These are phyloP conservation scores for Vanacampus margaritifer DNA, from an alignment of 2,113 vertebrate genomes.

Conservation along the genomic window DNA sequence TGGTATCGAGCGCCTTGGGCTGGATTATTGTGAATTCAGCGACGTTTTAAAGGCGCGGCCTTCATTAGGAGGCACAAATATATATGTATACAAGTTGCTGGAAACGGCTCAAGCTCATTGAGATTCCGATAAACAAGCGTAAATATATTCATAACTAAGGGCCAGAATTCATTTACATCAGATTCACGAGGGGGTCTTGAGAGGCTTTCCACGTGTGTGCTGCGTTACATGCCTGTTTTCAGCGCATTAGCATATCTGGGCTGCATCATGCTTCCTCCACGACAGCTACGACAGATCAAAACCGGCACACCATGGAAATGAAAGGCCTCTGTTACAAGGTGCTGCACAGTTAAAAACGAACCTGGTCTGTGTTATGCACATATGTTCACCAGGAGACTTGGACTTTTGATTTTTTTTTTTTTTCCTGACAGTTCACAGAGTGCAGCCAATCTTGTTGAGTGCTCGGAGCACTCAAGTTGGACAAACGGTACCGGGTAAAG, in stretches of 20 bases:
- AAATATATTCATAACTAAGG: slow-evolving; percentile 49
- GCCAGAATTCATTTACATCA: slow-evolving; percentile 38
- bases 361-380: neutral
- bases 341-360: neutral
- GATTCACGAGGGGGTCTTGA: slow-evolving; percentile 29
- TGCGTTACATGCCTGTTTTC: slow-evolving; percentile 19
- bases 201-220: slow-evolving; percentile 6
- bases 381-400: neutral
- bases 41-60: slow-evolving; percentile 12
- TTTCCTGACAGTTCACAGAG: slow-evolving; percentile 1
- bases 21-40: slow-evolving; percentile 32
- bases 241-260: neutral
- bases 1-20: slow-evolving; percentile 33
- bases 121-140: slow-evolving; percentile 49
- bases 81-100: slow-evolving; percentile 4
- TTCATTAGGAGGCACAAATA: slow-evolving; percentile 50
- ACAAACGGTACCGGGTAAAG: neutral
- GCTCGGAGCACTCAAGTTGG: slow-evolving; percentile 3
- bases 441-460: slow-evolving; percentile 3
- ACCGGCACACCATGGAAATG: neutral
- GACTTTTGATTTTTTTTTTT: neutral
- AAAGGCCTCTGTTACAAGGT: slow-evolving; percentile 1
- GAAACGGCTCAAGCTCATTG: slow-evolving; percentile 39
- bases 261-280: neutral
- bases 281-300: neutral